Conservation (phyloP, 2,113 vertebrate genomes). For the Macquaria australasica region DNA sequence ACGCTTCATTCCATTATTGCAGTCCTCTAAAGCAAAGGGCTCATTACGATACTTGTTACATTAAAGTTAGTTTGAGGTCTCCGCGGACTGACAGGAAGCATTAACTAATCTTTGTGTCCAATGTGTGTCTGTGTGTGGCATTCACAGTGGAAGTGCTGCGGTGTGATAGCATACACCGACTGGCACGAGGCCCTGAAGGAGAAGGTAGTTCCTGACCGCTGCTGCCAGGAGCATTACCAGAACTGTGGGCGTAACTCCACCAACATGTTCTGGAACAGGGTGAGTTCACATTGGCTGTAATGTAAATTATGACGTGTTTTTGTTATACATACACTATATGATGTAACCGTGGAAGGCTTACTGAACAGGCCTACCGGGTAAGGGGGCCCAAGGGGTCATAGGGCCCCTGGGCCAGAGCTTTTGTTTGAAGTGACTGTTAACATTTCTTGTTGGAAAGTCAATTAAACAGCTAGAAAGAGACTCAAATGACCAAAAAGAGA, state of each 20-base stretch:
- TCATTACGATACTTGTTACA: slow-evolving; percentile 13
- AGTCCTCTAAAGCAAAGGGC: slow-evolving; percentile 16
- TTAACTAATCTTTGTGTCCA: slow-evolving; percentile 16
- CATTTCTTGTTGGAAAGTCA: background rate
- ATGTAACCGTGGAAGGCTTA: background rate
- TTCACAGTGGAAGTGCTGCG: slow-evolving; percentile 95
- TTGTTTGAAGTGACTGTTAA: background rate
- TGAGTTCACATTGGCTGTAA: slow-evolving; percentile 71
- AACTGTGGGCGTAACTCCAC: slow-evolving; percentile 93
- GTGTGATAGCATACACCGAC: slow-evolving; percentile 93
- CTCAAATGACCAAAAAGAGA: background rate
- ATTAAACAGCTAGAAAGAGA: background rate
- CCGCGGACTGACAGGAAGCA: slow-evolving; percentile 1
- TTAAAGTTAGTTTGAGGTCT: slow-evolving; percentile 39
- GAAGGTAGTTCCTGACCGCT: slow-evolving; percentile 94
- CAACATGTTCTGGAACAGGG: slow-evolving; percentile 91
- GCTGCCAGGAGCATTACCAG: slow-evolving; percentile 96
- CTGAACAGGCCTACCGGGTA: background rate
- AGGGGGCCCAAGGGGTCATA: too few species aligned
- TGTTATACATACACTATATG: background rate
- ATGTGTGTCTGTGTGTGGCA: slow-evolving; percentile 37
- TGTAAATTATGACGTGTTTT: background rate
- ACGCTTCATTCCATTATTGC: slow-evolving; percentile 11
- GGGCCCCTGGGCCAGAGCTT: background rate
- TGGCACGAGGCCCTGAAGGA: slow-evolving; percentile 94